These are phyloP conservation scores for Bedellia somnulentella DNA, from an alignment of 2,888 invertebrate species.

Conservation along the genomic window DNA sequence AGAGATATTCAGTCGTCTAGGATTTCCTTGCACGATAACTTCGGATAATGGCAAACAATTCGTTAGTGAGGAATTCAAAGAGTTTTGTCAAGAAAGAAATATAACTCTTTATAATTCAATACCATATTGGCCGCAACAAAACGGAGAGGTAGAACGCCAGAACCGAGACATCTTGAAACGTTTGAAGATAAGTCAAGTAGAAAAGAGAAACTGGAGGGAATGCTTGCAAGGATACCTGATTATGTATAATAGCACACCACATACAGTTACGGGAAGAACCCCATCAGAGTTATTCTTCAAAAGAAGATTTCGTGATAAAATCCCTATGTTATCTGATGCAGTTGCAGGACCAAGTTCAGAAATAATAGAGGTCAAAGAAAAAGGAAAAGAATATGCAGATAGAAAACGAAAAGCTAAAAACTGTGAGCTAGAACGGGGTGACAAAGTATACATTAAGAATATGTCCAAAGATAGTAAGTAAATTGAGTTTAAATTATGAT, in stretches of 20 bases:
- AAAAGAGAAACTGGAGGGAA: conserved; percentile 10
- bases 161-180: conserved; percentile 16
- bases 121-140: conserved; percentile 16
- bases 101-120: conserved; percentile 11
- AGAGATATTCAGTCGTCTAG: conserved; percentile 9
- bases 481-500: conserved; percentile 1
- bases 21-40: conserved; percentile 11
- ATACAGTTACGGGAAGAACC: conserved; percentile 3
- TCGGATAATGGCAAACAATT: conserved; percentile 14
- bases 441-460: conserved; percentile 4
- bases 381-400: conserved; percentile 1
- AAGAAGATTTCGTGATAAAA: conserved; percentile 3
- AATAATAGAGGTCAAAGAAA: conserved; percentile 1
- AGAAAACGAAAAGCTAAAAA: conserved; percentile 2
- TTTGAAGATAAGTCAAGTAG: conserved; percentile 10
- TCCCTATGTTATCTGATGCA: conserved; percentile 1
- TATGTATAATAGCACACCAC: conserved; percentile 7
- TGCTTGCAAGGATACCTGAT: conserved; percentile 8
- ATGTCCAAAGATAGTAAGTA: conserved; percentile 4
- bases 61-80: conserved; percentile 11
- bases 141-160: conserved; percentile 16
- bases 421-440: conserved; percentile 2
- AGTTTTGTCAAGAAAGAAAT: conserved; percentile 8
- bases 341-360: not conserved
- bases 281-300: conserved; percentile 2